Base-by-base conservation (phyloP, 2,113 vertebrate genomes). In the Nicator chloris region DNA sequence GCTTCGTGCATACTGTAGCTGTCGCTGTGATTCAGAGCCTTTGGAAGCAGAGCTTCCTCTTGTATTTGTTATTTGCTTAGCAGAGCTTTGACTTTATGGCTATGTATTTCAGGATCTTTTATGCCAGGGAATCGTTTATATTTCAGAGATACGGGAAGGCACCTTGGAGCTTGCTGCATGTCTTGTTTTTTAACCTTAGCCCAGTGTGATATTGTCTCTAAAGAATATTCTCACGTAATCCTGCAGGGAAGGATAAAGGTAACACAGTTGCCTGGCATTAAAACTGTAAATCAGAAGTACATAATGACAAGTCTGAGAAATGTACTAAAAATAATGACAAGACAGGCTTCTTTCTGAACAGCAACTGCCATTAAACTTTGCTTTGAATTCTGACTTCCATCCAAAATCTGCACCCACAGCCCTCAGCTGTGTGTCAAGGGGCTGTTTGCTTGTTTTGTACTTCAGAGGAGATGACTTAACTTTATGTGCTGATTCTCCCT, bases 21-120 rank as follows among this genome's bases (percentile, higher is more conserved):
- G 88, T 95, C 49, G 7, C 33, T 3, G 27, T 97, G 94, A 98
- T 97, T 97, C 96, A 97, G 68, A 72, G 61, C 92, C 85, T 93
- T 45, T 84, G 78, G 64, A 96, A 95, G 84, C 68, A 94, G 68
- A 72, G 47, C 85, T 96, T 95, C 88, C 39, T 79, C 71, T 88
- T 95, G 91, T 97, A 91, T 96, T 95, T 97, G 87, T 96, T 98
- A 96, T 93, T 97, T 97, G 93, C 93, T 97, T 97, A 95, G 93
- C 75, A 97, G 95, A 97, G 75, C 80, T 94, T 68, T 95, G 86
- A 75, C 91, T 97, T 97, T 96, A 93, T 93, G 95, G 97, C 69
- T 95, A 24, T 89, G 42, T 90, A 91, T 97, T 96, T 97, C 94
- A 97, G 81, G 59, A 92, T 98, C 94, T 96, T 92, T 94, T 93